These are phyloP conservation scores for Drosophila serrata DNA, from an alignment of 1,140 invertebrate species.

Conservation along the genomic window DNA sequence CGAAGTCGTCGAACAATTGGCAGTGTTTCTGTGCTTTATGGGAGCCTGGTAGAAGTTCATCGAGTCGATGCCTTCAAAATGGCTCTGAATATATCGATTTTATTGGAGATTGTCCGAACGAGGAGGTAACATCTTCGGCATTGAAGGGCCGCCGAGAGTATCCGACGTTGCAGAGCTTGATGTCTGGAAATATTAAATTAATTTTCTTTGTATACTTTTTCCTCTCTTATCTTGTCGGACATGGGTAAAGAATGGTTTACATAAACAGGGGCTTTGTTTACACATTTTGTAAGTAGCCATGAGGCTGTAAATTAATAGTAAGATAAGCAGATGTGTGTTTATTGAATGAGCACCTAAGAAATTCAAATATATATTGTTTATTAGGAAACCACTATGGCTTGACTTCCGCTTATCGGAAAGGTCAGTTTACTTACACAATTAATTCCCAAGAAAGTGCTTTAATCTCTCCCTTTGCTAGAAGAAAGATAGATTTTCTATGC, in stretches of 20 bases:
- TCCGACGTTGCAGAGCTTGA: background rate
- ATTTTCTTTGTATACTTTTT: background rate
- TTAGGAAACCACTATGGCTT: background rate
- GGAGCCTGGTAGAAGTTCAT: slow-evolving; percentile 68
- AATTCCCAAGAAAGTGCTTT: background rate
- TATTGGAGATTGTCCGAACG: slow-evolving; percentile 32
- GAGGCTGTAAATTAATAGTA: background rate
- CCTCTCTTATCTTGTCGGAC: background rate
- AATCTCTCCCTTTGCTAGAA: background rate
- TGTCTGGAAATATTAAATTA: background rate
- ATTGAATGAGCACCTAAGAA: background rate
- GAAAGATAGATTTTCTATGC: too few relatives aligned
- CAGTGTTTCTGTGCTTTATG: slow-evolving; percentile 55
- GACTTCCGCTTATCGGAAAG: background rate
- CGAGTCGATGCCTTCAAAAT: slow-evolving; percentile 73
- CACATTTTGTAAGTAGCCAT: background rate
- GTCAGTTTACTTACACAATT: background rate
- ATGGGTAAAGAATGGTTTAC: background rate
- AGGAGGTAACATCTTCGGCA: background rate
- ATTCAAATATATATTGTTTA: background rate
- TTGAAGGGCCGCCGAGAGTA: slow-evolving; percentile 1
- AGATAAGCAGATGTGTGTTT: background rate
- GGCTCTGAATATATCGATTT: slow-evolving; percentile 65
- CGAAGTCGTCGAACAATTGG: slow-evolving; percentile 70
- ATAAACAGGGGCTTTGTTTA: background rate